These are phyloP conservation scores for Setophaga kirtlandii DNA, from an alignment of 2,113 vertebrate genomes.

Conservation along the genomic window DNA sequence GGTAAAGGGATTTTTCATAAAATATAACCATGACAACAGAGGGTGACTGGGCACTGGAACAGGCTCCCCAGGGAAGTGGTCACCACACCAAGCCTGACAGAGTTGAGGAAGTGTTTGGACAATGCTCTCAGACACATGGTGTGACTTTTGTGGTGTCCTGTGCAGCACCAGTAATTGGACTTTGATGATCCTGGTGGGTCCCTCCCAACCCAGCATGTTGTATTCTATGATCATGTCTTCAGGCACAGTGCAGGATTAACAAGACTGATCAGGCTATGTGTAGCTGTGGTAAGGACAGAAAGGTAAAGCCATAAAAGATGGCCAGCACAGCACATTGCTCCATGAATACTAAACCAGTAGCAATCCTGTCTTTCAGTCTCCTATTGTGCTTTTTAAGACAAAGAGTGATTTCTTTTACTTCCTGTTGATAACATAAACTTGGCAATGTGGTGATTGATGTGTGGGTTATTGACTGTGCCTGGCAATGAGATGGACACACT, in stretches of 20 bases:
- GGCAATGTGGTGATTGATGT: neutral
- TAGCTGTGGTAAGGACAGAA: neutral
- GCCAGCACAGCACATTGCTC: neutral
- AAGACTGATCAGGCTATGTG: neutral
- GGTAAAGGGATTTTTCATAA: too few species aligned
- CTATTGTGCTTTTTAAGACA: neutral
- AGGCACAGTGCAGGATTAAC: neutral
- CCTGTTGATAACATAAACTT: neutral
- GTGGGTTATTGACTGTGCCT: neutral
- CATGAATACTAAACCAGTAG: neutral
- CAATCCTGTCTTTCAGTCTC: neutral
- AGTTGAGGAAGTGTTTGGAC: neutral
- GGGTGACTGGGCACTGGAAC: neutral
- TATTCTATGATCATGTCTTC: neutral
- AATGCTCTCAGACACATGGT: neutral
- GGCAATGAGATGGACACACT: neutral
- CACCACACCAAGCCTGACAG: neutral
- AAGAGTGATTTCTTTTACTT: neutral
- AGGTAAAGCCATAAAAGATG: neutral
- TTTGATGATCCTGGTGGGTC: neutral
- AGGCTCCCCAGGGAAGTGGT: neutral
- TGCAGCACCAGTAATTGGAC: neutral
- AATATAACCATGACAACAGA: neutral
- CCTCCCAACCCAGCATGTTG: neutral
- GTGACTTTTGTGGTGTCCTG: neutral